Evolutionary conservation across 2,113 vertebrate genomes (phyloP).

Genomic region (Ptilorrhoa leucosticta): DNA sequence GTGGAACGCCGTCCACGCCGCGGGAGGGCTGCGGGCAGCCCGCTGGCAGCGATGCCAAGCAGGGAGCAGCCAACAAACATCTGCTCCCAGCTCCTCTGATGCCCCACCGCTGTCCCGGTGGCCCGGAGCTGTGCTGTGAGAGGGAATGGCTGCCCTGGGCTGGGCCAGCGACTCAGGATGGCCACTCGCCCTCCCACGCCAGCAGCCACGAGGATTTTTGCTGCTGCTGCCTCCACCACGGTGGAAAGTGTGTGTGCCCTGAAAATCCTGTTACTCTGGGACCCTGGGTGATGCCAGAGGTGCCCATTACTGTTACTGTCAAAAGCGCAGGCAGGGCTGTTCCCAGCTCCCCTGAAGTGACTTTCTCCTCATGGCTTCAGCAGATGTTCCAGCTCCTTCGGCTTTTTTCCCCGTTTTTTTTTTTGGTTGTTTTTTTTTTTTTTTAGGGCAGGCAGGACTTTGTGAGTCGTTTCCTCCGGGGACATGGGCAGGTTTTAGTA

Average conservation of each 20-base stretch:
- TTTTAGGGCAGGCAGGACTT: conserved; percentile 16
- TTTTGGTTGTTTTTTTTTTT: not conserved
- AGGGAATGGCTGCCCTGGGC: not conserved
- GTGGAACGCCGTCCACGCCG: accelerated
- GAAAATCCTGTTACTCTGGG: not conserved
- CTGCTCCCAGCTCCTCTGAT: not conserved
- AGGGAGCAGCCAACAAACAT: accelerated
- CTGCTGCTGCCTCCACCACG: not conserved
- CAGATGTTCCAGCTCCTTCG: conserved; percentile 48
- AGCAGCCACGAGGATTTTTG: not conserved
- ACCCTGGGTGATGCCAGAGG: not conserved
- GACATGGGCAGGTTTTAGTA: conserved; percentile 57
- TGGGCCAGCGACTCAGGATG: not conserved
- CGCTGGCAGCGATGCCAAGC: accelerated
- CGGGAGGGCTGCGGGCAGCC: not conserved
- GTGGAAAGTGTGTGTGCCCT: not conserved
- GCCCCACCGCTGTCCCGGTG: accelerated
- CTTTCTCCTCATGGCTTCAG: conserved; percentile 48
- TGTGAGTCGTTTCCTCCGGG: conserved; percentile 13
- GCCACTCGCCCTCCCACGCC: accelerated
- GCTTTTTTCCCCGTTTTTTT: not conserved
- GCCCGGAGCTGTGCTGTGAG: accelerated
- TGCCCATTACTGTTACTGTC: conserved; percentile 20
- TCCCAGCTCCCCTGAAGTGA: conserved; percentile 46
- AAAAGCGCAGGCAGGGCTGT: not conserved